Evolutionary conservation across 2,113 vertebrate genomes (phyloP).

Genomic region (Lophotis ruficrista): DNA sequence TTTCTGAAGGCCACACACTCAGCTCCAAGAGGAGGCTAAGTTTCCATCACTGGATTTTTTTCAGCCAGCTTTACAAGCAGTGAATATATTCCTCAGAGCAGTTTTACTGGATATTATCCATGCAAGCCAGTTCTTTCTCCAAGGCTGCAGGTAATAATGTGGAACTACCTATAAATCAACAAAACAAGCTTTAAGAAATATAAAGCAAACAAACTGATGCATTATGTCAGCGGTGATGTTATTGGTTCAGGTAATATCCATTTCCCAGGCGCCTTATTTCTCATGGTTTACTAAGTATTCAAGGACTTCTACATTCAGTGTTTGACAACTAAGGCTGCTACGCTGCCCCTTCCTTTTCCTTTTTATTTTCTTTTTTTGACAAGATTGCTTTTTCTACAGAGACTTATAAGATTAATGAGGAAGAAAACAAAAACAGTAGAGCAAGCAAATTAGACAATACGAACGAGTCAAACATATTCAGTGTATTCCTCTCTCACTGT

Average conservation of each 20-base stretch:
- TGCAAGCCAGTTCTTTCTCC: background rate
- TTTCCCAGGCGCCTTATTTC: background rate
- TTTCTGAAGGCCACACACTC: background rate
- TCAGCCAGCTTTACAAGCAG: background rate
- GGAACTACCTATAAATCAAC: constrained; percentile 10
- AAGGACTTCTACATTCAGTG: background rate
- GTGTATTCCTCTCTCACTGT: background rate
- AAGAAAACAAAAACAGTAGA: background rate
- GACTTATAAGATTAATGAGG: background rate
- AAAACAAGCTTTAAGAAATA: background rate
- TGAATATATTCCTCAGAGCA: background rate
- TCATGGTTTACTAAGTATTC: background rate
- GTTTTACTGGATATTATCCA: background rate
- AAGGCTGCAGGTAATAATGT: background rate
- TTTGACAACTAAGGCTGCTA: background rate
- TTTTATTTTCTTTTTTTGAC: background rate
- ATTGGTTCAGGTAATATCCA: background rate
- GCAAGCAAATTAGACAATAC: background rate
- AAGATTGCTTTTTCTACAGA: background rate
- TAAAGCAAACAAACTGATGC: background rate
- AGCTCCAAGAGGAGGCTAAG: background rate
- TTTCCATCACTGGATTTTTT: background rate
- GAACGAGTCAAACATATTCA: background rate
- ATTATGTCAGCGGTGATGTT: background rate
- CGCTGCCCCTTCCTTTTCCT: background rate